A percentile compares a stretch with the other conserved stretches of the same genome.
Evolutionary conservation across 2,888 invertebrate species (phyloP).

Genomic region (Amphipyra tragopoginis): DNA sequence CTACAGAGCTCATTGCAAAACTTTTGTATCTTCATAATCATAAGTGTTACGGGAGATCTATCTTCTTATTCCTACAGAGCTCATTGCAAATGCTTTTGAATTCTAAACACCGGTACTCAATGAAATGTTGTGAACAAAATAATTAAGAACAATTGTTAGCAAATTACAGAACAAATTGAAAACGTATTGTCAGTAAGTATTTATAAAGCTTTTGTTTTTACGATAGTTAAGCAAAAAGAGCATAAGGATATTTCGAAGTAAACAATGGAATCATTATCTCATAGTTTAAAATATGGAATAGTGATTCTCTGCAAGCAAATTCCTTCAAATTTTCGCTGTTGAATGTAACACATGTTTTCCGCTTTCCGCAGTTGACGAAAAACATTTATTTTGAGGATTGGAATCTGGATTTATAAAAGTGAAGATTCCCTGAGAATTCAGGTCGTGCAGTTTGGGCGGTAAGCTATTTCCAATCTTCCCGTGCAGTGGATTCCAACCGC

Average conservation of each 20-base stretch:
- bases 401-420: slow-evolving; percentile 60
- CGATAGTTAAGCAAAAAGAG: not conserved
- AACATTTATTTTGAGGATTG: slow-evolving; percentile 53
- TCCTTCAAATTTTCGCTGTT: not conserved
- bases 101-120: not conserved
- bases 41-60: no score
- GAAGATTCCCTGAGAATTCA: slow-evolving; percentile 69
- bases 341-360: not conserved
- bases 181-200: no score
- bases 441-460: slow-evolving; percentile 77
- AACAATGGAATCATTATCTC: no score
- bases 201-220: not conserved
- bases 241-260: not conserved
- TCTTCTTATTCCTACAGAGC: not conserved
- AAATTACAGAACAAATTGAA: not conserved
- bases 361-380: slow-evolving; percentile 2
- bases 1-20: no score
- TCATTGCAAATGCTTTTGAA: not conserved
- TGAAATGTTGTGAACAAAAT: not conserved
- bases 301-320: no score
- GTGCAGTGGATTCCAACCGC: slow-evolving; percentile 63
- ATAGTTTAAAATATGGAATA: no score
- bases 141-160: not conserved
- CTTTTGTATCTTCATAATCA: no score
- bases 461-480: slow-evolving; percentile 82